A percentile compares a stretch with the other conserved stretches of the same genome.
These are phyloP conservation scores for Teleiodes luculella DNA, from an alignment of 2,888 invertebrate genomes.

Conservation along the genomic window DNA sequence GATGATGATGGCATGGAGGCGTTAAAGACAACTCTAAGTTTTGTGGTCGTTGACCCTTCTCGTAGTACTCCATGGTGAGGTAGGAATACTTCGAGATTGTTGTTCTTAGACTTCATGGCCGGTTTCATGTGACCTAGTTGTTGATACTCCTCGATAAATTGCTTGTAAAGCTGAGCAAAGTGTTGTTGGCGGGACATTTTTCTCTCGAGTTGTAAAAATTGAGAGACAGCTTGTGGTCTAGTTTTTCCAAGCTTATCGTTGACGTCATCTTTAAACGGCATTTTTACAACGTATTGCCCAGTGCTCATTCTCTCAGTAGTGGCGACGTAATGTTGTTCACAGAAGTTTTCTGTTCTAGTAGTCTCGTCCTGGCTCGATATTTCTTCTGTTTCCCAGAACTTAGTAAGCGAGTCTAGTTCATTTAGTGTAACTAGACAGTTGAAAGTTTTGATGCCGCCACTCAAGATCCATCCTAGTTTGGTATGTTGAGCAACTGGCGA, in stretches of 20 bases:
- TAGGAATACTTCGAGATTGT: background rate
- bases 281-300: background rate
- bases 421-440: constrained; percentile 11
- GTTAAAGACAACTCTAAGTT: constrained; percentile 17
- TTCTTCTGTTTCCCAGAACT: constrained; percentile 11
- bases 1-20: constrained; percentile 6
- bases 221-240: background rate
- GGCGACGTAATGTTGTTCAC: background rate
- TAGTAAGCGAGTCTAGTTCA: background rate
- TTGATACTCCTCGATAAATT: background rate
- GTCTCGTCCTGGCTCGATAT: background rate
- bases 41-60: constrained; percentile 12
- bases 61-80: constrained; percentile 18
- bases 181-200: background rate
- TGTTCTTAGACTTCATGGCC: background rate
- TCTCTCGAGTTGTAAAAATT: background rate
- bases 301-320: background rate
- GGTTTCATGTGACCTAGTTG: constrained; percentile 1
- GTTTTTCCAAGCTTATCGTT: background rate
- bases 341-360: background rate
- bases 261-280: background rate
- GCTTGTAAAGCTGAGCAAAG: background rate
- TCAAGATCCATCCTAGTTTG: constrained; percentile 17
- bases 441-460: constrained; percentile 8
- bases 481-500: constrained; percentile 14